These are phyloP conservation scores for Austrolebias charrua DNA, from an alignment of 2,797 vertebrate genomes.

Conservation along the genomic window DNA sequence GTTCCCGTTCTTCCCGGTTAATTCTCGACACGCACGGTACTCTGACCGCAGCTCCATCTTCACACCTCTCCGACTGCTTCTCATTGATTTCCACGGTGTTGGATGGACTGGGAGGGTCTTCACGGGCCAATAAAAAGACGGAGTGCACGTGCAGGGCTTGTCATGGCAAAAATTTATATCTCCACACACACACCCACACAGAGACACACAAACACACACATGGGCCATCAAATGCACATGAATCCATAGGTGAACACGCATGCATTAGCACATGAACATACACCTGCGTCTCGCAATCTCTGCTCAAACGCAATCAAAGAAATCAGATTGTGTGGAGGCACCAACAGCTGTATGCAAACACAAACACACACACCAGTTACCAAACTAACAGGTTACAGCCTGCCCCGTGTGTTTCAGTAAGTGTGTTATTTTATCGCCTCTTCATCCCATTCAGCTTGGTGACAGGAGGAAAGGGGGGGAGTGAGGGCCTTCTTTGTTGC, in stretches of 20 bases:
- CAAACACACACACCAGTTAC: constrained; percentile 28
- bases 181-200: constrained; percentile 31
- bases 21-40: constrained; percentile 53
- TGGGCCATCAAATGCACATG: constrained; percentile 37
- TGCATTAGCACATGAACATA: constrained; percentile 31
- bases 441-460: constrained; percentile 65
- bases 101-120: constrained; percentile 55
- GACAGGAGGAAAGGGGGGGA: constrained; percentile 51
- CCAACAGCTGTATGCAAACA: constrained; percentile 42
- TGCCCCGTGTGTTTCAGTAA: constrained; percentile 65
- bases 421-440: constrained; percentile 74
- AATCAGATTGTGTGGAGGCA: constrained; percentile 36
- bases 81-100: constrained; percentile 76
- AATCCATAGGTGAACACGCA: constrained; percentile 46
- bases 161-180: constrained; percentile 61
- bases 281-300: constrained; percentile 50
- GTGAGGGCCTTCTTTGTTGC: constrained; percentile 77
- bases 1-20: constrained; percentile 3
- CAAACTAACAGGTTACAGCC: constrained; percentile 71
- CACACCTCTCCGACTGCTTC: constrained; percentile 69
- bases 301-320: constrained; percentile 45
- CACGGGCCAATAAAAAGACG: constrained; percentile 56
- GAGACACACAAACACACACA: constrained; percentile 16
- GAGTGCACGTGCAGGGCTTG: constrained; percentile 52
- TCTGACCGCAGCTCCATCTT: constrained; percentile 67